phyloP scores from a whole-genome alignment of 2,888 invertebrate species.

The Ferdinandea cuprea region DNA sequence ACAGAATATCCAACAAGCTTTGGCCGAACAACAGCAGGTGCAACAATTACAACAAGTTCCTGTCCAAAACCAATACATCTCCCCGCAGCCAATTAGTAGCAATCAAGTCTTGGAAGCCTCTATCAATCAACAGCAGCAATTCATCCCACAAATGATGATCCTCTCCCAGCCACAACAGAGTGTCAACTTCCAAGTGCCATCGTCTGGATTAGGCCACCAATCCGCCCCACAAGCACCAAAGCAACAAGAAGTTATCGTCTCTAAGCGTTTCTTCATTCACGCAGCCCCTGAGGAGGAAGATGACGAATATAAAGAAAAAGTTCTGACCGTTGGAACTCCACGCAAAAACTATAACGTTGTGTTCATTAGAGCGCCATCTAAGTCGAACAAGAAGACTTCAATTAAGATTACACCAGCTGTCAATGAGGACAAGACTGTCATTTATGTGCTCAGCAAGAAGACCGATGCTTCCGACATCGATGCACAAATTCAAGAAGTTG shows the following conservation, averaged over 20 bases:
- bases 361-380: slow-evolving; percentile 82
- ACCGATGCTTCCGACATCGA: slow-evolving; percentile 80
- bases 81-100: slow-evolving; percentile 10
- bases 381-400: slow-evolving; percentile 78
- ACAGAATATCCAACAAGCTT: slow-evolving; percentile 19
- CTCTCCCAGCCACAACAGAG: slow-evolving; percentile 38
- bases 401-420: slow-evolving; percentile 81
- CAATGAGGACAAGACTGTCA: slow-evolving; percentile 83
- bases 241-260: slow-evolving; percentile 75
- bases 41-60: slow-evolving; percentile 75
- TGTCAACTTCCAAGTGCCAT: slow-evolving; percentile 67
- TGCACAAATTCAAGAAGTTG: slow-evolving; percentile 80
- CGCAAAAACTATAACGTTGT: slow-evolving; percentile 82
- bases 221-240: slow-evolving; percentile 17
- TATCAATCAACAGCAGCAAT: slow-evolving; percentile 24
- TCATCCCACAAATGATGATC: slow-evolving; percentile 25
- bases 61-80: slow-evolving; percentile 32
- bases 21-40: slow-evolving; percentile 24
- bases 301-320: slow-evolving; percentile 80
- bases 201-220: slow-evolving; percentile 58
- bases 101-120: slow-evolving; percentile 24
- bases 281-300: slow-evolving; percentile 82
- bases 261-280: slow-evolving; percentile 83
- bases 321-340: slow-evolving; percentile 81
- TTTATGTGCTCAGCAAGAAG: slow-evolving; percentile 82